phyloP scores from a whole-genome alignment of 2,113 vertebrate genomes.

The Rousettus leschenaultii region DNA sequence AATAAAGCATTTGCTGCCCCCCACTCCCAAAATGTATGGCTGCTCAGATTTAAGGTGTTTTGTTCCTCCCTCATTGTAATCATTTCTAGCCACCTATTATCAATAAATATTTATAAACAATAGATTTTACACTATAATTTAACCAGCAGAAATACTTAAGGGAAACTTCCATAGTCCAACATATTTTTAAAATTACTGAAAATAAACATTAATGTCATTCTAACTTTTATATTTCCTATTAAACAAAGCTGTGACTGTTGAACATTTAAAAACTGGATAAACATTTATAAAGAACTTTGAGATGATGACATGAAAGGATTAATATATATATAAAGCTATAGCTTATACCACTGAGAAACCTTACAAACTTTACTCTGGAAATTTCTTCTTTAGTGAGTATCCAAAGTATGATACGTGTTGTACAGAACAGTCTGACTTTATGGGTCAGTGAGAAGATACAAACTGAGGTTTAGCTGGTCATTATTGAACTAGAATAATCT shows the following conservation, averaged over 20 bases:
- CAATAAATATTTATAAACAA: constrained; percentile 82
- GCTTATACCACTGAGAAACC: not conserved
- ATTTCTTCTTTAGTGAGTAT: not conserved
- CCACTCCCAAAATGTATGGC: constrained; percentile 74
- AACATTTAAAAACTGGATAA: constrained; percentile 19
- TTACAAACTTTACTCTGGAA: not conserved
- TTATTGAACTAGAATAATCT: not conserved
- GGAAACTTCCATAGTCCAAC: not conserved
- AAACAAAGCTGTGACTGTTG: constrained; percentile 2
- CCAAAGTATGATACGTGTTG: not conserved
- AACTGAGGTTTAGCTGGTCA: not conserved
- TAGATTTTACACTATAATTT: constrained; percentile 36
- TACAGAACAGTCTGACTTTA: not conserved
- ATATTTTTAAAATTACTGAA: constrained; percentile 30
- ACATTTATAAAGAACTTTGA: constrained; percentile 15
- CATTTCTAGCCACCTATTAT: constrained; percentile 80
- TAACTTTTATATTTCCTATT: constrained; percentile 27
- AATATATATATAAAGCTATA: not conserved
- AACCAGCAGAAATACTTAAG: constrained; percentile 30
- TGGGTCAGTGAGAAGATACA: not conserved
- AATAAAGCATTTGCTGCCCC: constrained; percentile 80
- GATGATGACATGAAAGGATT: not conserved
- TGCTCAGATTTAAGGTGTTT: constrained; percentile 81
- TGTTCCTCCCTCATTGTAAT: constrained; percentile 80
- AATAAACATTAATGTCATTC: constrained; percentile 1